Evolutionary conservation across 1,140 invertebrate species (phyloP), one percentile per base, ranked within the genome.

Genomic region (Leptinotarsa defecta): DNA sequence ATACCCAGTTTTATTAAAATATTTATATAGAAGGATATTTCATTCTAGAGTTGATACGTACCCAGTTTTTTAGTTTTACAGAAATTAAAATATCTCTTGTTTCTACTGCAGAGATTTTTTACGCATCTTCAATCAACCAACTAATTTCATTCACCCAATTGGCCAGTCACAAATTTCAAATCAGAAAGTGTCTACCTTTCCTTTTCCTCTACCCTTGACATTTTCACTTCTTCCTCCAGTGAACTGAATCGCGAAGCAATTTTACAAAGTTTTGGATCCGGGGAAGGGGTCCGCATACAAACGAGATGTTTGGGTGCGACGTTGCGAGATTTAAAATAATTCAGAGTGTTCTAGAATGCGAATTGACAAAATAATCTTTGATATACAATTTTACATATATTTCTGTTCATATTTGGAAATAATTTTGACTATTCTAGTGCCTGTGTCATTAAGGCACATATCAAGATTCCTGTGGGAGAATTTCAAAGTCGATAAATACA

Each of bases 231-330:
- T 82, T 85, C 83, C 85, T 85, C 83, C 85, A 84, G 74, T 86
- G 84, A 85, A 86, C 85, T 84, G 85, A 84, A 86, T 86, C 85
- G 86, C 81, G 83, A 86, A 84, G 84, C 85, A 86, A 86, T 86
- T 86, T 86, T 84, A 82, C 84, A 85, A 86, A 86, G 82, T 86
- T 86, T 86, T 85, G 84, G 83, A 83, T 84, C 80, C 83, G 83
- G 64, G 62, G 78, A 75, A 78, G 77, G 78, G 83, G 76, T 80
- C 74, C 84, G 85, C 85, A 86, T 86, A 86, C 84, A 85, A 86
- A 86, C 83, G 84, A 85, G 84, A 79, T 80, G 78, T 79, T 79
- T 73, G 78, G 61, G 48, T 69, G 65, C 73, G 68, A 49, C 24
- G 69, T 71, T 71, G 69, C 48, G 2, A 71, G 48, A 52, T 48